Evolutionary conservation across 2,888 invertebrate genomes (phyloP).

Genomic region (Lacanobia oleracea): DNA sequence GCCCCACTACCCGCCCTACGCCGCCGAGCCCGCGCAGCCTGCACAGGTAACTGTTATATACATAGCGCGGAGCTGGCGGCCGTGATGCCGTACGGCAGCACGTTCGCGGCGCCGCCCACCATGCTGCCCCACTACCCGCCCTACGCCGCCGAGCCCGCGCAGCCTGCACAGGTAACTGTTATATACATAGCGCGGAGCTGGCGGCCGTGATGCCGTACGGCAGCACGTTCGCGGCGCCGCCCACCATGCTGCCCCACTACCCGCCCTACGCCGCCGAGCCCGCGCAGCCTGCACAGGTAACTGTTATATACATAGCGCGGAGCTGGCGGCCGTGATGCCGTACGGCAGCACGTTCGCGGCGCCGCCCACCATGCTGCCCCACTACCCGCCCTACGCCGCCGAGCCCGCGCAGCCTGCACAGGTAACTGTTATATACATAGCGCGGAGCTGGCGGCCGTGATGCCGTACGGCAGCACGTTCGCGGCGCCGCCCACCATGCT

Average conservation of each 20-base stretch:
- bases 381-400: constrained; percentile 5
- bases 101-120: constrained; percentile 69
- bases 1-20: constrained; percentile 3
- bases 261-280: constrained; percentile 3
- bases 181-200: no score
- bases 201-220: no score
- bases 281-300: constrained; percentile 66
- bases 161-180: constrained; percentile 66
- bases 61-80: no score
- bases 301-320: no score
- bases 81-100: no score
- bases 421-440: constrained; percentile 58
- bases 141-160: constrained; percentile 3
- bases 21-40: constrained; percentile 39
- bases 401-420: constrained; percentile 60
- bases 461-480: constrained; percentile 7
- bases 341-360: constrained; percentile 56
- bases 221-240: constrained; percentile 68
- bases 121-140: constrained; percentile 4
- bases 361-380: constrained; percentile 61
- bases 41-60: constrained; percentile 65
- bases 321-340: no score
- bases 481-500: constrained; percentile 69
- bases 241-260: constrained; percentile 11
- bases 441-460: no score